Percentiles rank a stretch among this genome's conserved stretches.
These are phyloP conservation scores for Bombus confusus DNA, from an alignment of 1,140 invertebrate species.

Conservation along the genomic window DNA sequence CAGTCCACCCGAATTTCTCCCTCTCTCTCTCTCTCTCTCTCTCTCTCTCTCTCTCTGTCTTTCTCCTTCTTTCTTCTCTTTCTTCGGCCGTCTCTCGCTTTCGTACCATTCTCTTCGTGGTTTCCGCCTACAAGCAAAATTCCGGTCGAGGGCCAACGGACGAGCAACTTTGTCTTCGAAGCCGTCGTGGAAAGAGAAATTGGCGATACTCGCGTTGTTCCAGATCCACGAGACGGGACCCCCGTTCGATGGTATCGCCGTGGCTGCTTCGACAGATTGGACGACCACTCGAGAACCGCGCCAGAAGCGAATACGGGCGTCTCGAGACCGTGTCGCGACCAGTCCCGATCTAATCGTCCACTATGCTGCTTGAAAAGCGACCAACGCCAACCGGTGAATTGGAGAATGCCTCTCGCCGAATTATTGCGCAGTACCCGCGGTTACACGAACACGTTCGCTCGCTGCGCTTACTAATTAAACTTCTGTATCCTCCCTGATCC, in stretches of 20 bases:
- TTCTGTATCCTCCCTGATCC: background rate
- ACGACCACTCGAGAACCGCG: constrained; percentile 3
- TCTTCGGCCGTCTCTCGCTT: background rate
- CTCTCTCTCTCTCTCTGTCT: too few relatives aligned
- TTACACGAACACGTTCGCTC: background rate
- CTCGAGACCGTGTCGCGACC: background rate
- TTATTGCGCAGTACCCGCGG: background rate
- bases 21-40: constrained; percentile 24
- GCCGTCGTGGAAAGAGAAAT: constrained; percentile 48
- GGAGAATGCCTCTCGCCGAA: background rate
- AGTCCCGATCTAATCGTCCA: constrained; percentile 36
- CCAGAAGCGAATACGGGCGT: constrained; percentile 2
- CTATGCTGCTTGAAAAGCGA: constrained; percentile 39
- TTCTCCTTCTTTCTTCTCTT: constrained; percentile 9
- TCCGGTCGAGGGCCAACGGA: constrained; percentile 27
- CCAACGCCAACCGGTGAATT: constrained; percentile 21
- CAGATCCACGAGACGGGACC: constrained; percentile 17
- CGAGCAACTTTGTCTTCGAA: constrained; percentile 37
- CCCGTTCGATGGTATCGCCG: constrained; percentile 52
- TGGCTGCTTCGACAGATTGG: constrained; percentile 39
- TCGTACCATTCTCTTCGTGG: constrained; percentile 32
- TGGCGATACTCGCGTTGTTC: constrained; percentile 41
- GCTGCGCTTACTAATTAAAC: background rate
- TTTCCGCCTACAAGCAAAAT: constrained; percentile 68
- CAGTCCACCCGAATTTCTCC: constrained; percentile 21